Evolutionary conservation across 2,113 vertebrate genomes (phyloP).

Genomic region (Pteronura brasiliensis): DNA sequence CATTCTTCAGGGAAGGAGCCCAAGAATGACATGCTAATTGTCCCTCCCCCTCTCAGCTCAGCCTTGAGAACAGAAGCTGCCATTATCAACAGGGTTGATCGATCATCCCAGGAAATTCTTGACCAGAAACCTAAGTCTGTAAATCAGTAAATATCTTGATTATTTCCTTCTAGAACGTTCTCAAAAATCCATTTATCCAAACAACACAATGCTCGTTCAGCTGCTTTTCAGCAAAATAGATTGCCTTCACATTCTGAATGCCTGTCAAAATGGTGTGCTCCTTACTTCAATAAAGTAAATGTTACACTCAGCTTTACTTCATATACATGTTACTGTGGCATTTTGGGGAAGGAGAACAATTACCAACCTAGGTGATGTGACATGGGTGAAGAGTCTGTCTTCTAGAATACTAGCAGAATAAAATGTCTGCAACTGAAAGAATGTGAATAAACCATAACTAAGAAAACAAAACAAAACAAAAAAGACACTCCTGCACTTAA

Average conservation of each 20-base stretch:
- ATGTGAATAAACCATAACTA: not conserved
- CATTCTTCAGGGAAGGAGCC: not conserved
- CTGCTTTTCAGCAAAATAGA: not conserved
- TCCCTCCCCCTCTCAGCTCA: not conserved
- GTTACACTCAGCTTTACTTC: not conserved
- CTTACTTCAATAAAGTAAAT: too few species aligned
- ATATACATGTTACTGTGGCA: rapidly evolving
- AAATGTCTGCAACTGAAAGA: not conserved
- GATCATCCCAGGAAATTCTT: not conserved
- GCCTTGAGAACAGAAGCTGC: not conserved
- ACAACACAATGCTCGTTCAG: not conserved
- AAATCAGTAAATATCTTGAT: not conserved
- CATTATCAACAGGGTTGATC: not conserved
- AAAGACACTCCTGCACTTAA: not conserved
- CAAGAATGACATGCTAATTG: not conserved
- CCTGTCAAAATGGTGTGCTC: too few species aligned
- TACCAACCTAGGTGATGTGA: not conserved
- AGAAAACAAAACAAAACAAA: not conserved
- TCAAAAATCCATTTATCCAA: not conserved
- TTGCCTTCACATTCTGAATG: not conserved
- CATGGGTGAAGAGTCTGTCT: not conserved
- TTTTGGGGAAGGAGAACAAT: not conserved
- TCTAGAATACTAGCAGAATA: not conserved
- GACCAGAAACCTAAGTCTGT: not conserved
- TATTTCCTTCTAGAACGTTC: not conserved